Conservation (phyloP, 2,888 invertebrate genomes). For the Shargacucullia verbasci region DNA sequence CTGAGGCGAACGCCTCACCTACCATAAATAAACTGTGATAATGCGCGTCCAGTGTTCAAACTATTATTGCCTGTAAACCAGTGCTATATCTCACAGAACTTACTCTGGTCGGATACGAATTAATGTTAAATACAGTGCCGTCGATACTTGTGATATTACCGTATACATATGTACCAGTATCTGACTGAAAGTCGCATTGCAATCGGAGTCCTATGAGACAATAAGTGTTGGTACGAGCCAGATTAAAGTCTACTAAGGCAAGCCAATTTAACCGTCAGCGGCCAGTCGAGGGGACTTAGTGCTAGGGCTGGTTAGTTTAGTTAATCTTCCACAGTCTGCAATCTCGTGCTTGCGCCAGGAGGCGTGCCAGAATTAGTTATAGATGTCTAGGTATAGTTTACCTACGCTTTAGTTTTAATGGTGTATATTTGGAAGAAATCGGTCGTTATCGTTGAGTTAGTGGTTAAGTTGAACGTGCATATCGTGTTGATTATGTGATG, state of each 20-base stretch:
- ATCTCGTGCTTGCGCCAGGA: conserved; percentile 73
- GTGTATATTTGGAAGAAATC: conserved; percentile 70
- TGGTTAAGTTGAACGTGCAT: conserved; percentile 82
- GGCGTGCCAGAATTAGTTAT: conserved; percentile 68
- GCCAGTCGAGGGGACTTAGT: conserved; percentile 64
- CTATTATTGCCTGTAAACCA: conserved; percentile 65
- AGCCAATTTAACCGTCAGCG: conserved; percentile 63
- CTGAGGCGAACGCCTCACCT: conserved; percentile 66
- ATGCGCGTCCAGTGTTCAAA: conserved; percentile 85
- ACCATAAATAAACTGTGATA: conserved; percentile 83
- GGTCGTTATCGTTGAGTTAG: conserved; percentile 74
- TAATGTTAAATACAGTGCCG: conserved; percentile 74
- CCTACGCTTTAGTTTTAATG: conserved; percentile 62
- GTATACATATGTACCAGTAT: conserved; percentile 65
- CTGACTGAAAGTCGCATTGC: conserved; percentile 64
- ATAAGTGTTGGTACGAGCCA: conserved; percentile 65
- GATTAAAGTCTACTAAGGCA: conserved; percentile 68
- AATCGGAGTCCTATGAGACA: conserved; percentile 63
- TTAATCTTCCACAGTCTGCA: conserved; percentile 72
- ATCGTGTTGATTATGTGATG: conserved; percentile 84
- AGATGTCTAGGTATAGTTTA: conserved; percentile 62
- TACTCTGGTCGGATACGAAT: conserved; percentile 69
- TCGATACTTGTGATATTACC: conserved; percentile 81
- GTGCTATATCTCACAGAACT: conserved; percentile 62
- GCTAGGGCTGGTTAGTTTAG: conserved; percentile 68